Percentiles rank a stretch among this genome's conserved stretches.
phyloP scores from a whole-genome alignment of 2,888 invertebrate genomes.

The Gasteruption jaculator region DNA sequence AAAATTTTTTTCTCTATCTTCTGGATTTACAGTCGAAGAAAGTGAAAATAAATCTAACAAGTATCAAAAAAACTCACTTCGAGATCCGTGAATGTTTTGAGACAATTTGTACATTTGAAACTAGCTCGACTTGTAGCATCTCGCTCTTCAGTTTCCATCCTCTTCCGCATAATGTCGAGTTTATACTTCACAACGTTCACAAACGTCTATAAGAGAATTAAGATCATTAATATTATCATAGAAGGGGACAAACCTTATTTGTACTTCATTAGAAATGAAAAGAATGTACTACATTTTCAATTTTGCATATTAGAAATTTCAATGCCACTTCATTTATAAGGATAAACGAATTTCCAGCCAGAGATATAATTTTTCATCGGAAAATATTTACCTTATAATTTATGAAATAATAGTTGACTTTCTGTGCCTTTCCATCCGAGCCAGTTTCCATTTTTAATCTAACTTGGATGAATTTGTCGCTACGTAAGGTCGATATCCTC shows the following conservation, averaged over 20 bases:
- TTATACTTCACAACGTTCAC: constrained; percentile 98
- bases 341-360: too few species aligned
- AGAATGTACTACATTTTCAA: background rate
- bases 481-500: constrained; percentile 78
- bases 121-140: constrained; percentile 93
- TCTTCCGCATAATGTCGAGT: constrained; percentile 90
- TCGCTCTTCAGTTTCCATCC: constrained; percentile 92
- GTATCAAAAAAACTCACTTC: constrained; percentile 71
- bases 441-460: constrained; percentile 93
- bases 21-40: too few species aligned
- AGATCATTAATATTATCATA: constrained; percentile 53
- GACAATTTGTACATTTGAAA: constrained; percentile 87
- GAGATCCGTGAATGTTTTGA: constrained; percentile 91
- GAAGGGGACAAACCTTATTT: constrained; percentile 96
- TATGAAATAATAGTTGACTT: constrained; percentile 96
- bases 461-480: constrained; percentile 91
- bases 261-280: background rate
- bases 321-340: too few species aligned
- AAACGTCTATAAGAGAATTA: constrained; percentile 60
- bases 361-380: background rate
- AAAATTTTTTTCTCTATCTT: too few species aligned
- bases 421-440: constrained; percentile 88
- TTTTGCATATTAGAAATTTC: background rate
- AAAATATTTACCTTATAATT: constrained; percentile 72
- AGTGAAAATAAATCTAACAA: too few species aligned